Percentiles rank a stretch among this genome's conserved stretches.
phyloP scores from a whole-genome alignment of 2,797 vertebrate genomes.

The Notamacropus eugenii region DNA sequence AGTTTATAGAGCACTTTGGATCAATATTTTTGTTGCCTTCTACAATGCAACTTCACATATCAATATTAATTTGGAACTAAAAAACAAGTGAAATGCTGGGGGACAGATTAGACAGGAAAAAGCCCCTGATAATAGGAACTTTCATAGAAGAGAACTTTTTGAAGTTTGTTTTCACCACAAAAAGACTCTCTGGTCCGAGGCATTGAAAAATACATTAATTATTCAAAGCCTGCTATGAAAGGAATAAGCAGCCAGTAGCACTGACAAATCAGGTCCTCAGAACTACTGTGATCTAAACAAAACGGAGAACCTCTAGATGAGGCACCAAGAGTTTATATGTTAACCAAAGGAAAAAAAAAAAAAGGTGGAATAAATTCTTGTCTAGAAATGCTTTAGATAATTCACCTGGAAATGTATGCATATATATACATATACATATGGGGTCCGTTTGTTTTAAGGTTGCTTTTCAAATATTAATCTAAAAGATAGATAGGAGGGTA shows the following conservation, averaged over 20 bases:
- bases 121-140: background rate
- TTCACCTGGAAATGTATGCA: background rate
- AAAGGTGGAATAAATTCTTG: background rate
- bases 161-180: background rate
- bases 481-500: background rate
- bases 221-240: background rate
- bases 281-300: background rate
- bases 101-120: background rate
- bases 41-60: background rate
- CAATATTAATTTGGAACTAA: background rate
- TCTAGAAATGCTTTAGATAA: background rate
- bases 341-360: background rate
- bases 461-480: background rate
- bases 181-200: too few species aligned
- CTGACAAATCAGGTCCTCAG: background rate
- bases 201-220: background rate
- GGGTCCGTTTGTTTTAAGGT: background rate
- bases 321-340: background rate
- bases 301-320: background rate
- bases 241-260: background rate
- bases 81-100: background rate
- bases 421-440: background rate
- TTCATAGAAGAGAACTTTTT: background rate
- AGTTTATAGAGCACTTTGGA: background rate
- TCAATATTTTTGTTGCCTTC: constrained; percentile 15